Evolutionary conservation across 1,140 invertebrate genomes (phyloP).

Genomic region (Drusus annulatus): DNA sequence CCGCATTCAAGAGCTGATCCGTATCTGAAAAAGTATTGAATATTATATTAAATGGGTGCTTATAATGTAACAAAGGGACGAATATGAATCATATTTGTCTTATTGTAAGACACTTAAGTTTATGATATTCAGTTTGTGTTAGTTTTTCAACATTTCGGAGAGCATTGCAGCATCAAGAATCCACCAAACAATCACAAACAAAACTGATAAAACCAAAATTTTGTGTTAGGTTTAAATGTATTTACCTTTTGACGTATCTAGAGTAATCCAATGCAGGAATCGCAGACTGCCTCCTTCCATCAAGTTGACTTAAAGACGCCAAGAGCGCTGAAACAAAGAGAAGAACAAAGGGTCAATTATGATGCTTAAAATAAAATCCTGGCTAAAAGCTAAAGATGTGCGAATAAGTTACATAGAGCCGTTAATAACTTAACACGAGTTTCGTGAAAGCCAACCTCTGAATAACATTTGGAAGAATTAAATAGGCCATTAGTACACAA

Average conservation of each 20-base stretch:
- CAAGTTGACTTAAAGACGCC: conserved; percentile 71
- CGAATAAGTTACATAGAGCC: not conserved
- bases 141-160: no score
- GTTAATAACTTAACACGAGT: no score
- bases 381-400: no score
- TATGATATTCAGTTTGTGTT: no score
- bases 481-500: not conserved
- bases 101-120: not conserved
- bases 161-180: no score
- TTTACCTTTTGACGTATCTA: conserved; percentile 84
- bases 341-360: conserved; percentile 51
- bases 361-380: not conserved
- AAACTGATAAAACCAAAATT: no score
- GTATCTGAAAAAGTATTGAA: conserved; percentile 68
- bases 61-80: no score
- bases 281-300: conserved; percentile 67
- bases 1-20: conserved; percentile 83
- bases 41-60: no score
- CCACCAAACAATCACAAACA: no score
- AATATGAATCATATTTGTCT: no score
- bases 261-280: conserved; percentile 80
- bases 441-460: no score
- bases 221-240: not conserved
- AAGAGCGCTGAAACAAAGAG: conserved; percentile 70
- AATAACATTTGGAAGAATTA: not conserved